Evolutionary conservation across 2,888 invertebrate species (phyloP).

Genomic region (Ophion obscuratus): DNA sequence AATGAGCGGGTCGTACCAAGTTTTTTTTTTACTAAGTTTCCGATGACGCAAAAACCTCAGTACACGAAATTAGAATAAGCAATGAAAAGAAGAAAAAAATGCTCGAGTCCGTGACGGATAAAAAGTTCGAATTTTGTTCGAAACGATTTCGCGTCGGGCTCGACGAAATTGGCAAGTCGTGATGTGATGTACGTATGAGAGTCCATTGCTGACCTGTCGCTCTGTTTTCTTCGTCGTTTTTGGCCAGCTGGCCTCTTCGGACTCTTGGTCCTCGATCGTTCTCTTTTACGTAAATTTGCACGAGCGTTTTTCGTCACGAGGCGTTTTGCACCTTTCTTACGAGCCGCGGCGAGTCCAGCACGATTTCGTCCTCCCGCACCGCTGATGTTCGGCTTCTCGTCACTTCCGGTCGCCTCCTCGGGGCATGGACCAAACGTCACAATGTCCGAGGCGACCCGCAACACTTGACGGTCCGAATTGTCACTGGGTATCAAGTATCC

Average conservation of each 20-base stretch:
- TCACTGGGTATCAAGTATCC: slow-evolving; percentile 55
- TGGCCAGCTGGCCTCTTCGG: slow-evolving; percentile 33
- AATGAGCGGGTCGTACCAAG: no score
- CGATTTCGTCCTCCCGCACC: slow-evolving; percentile 19
- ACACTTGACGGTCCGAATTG: slow-evolving; percentile 54
- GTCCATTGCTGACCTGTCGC: slow-evolving; percentile 30
- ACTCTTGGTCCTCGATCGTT: slow-evolving; percentile 57
- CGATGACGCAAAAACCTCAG: no score
- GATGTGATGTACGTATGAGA: no score
- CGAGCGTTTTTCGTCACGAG: slow-evolving; percentile 28
- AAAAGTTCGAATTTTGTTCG: no score
- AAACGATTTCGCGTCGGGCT: background rate
- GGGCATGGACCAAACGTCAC: slow-evolving; percentile 37
- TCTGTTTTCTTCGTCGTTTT: slow-evolving; percentile 54
- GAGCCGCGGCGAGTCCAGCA: slow-evolving; percentile 1
- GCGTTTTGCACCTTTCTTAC: slow-evolving; percentile 32
- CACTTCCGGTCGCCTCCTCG: slow-evolving; percentile 44
- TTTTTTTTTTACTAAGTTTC: no score
- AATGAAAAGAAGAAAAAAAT: no score
- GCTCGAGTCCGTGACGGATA: no score
- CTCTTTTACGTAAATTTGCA: slow-evolving; percentile 48
- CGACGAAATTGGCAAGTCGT: no score
- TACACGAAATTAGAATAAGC: no score
- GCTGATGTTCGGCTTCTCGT: slow-evolving; percentile 25
- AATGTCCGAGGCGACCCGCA: slow-evolving; percentile 55